A percentile compares a stretch with the other conserved stretches of the same genome.
Conservation (phyloP, 2,888 invertebrate genomes). For the Plebejus anna region DNA sequence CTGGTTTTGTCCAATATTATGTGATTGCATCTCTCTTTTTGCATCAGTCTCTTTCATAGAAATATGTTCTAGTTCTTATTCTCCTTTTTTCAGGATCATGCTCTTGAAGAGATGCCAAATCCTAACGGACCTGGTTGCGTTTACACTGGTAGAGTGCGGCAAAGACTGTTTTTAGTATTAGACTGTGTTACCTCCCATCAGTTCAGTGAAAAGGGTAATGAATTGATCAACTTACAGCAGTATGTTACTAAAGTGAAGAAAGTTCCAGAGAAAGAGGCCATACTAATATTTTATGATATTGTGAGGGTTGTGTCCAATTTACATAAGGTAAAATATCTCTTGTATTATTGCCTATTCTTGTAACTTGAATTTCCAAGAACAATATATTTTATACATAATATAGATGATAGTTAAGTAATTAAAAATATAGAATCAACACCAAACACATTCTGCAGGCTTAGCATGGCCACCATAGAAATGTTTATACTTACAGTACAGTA, state of each 20-base stretch:
- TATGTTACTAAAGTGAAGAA: constrained; percentile 89
- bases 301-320: constrained; percentile 86
- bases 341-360: too few species aligned
- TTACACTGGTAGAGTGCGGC: constrained; percentile 79
- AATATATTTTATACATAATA: too few species aligned
- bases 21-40: too few species aligned
- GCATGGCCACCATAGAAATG: too few species aligned
- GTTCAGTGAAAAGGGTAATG: constrained; percentile 74
- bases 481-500: too few species aligned
- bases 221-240: constrained; percentile 85
- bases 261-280: constrained; percentile 85
- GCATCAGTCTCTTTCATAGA: too few species aligned
- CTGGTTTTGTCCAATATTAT: too few species aligned
- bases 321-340: constrained; percentile 78
- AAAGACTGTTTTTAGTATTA: constrained; percentile 84
- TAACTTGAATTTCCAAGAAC: too few species aligned
- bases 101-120: constrained; percentile 82
- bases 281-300: constrained; percentile 86
- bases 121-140: constrained; percentile 68
- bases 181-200: constrained; percentile 87
- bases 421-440: too few species aligned
- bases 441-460: too few species aligned
- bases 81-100: constrained; percentile 80
- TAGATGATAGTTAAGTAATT: too few species aligned
- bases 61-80: too few species aligned